phyloP scores from a whole-genome alignment of 2,797 vertebrate species.

The Echeneis naucrates region DNA sequence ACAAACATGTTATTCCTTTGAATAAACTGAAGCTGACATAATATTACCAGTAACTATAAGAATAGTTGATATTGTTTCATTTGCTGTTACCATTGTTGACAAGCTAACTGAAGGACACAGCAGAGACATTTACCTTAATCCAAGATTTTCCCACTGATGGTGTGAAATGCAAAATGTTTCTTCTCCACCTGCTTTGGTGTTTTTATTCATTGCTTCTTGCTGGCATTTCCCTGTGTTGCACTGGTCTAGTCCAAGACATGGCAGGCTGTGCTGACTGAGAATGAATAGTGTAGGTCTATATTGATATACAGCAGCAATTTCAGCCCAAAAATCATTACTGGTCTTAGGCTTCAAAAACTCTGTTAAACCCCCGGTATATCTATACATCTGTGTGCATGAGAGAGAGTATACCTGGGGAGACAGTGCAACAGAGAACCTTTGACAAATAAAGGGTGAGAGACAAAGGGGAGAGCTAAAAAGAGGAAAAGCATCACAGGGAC shows the following conservation, averaged over 20 bases:
- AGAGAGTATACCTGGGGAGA: slow-evolving; percentile 70
- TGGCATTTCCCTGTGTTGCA: background rate
- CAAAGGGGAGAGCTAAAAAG: slow-evolving; percentile 77
- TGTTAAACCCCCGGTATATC: slow-evolving; percentile 46
- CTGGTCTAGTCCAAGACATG: background rate
- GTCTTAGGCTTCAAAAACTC: slow-evolving; percentile 40
- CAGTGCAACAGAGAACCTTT: slow-evolving; percentile 74
- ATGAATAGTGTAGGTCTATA: slow-evolving; percentile 6
- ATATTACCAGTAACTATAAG: too few species aligned
- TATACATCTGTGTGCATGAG: slow-evolving; percentile 59
- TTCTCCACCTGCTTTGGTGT: too few species aligned
- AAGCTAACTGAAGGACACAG: background rate
- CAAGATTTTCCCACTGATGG: background rate
- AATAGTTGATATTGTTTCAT: background rate
- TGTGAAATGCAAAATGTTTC: background rate
- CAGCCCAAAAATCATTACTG: slow-evolving; percentile 35
- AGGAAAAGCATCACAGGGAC: slow-evolving; percentile 77
- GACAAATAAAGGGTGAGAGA: slow-evolving; percentile 78
- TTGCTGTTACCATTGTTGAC: background rate
- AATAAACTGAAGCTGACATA: background rate
- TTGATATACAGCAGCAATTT: slow-evolving; percentile 30
- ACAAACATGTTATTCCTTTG: background rate
- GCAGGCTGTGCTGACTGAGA: background rate
- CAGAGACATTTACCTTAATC: background rate
- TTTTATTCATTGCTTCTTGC: background rate